phyloP scores from a whole-genome alignment of 2,888 invertebrate genomes.

The Hyles lineata region DNA sequence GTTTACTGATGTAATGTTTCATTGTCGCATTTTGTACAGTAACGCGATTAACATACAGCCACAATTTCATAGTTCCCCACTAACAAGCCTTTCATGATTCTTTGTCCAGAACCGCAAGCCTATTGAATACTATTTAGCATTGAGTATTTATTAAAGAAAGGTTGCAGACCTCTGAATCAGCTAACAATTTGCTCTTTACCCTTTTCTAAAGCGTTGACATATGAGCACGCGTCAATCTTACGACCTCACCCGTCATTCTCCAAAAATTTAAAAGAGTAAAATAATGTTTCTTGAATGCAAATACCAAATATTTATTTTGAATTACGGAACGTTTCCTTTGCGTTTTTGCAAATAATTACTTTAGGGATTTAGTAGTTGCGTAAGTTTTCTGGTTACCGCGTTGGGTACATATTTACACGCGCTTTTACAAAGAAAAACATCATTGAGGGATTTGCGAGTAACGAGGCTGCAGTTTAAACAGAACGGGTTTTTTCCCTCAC shows the following conservation, averaged over 20 bases:
- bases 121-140: not conserved
- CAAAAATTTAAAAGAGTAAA: not conserved
- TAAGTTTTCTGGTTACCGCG: not conserved
- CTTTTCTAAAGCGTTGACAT: constrained; percentile 26
- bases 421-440: constrained; percentile 18
- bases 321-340: constrained; percentile 12
- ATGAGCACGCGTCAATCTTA: constrained; percentile 1
- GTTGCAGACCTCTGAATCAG: not conserved
- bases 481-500: not conserved
- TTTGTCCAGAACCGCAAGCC: not conserved
- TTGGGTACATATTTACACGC: constrained; percentile 3
- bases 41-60: not conserved
- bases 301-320: constrained; percentile 9
- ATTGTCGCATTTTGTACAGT: too few species aligned
- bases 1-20: too few species aligned
- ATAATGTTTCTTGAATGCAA: not conserved
- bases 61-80: too few species aligned
- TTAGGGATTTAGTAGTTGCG: constrained; percentile 8
- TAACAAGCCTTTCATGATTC: too few species aligned
- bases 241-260: constrained; percentile 17
- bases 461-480: not conserved
- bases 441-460: constrained; percentile 8
- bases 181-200: constrained; percentile 20
- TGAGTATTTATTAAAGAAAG: not conserved
- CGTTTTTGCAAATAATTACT: constrained; percentile 9